A percentile compares a stretch with the other conserved stretches of the same genome.
Evolutionary conservation across 1,140 invertebrate genomes (phyloP).

Genomic region (Magallana gigas): DNA sequence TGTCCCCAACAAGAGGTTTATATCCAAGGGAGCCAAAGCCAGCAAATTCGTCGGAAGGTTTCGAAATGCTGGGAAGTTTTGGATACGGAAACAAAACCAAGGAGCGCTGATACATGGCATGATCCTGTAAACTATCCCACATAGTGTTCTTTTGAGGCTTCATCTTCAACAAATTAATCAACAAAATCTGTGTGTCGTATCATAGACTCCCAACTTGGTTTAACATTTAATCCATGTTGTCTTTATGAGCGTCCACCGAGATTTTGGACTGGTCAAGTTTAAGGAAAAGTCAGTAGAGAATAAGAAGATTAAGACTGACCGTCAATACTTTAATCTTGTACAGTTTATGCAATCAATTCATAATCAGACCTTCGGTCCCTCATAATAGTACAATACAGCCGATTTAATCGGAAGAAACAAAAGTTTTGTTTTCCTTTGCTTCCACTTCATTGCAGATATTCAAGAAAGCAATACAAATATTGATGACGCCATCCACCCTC

Average conservation of each 20-base stretch:
- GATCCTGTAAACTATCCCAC: background rate
- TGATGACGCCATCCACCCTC: too few relatives aligned
- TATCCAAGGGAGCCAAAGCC: background rate
- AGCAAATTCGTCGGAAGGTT: background rate
- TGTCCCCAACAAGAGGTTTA: background rate
- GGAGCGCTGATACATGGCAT: background rate
- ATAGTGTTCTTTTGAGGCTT: background rate
- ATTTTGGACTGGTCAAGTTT: too few relatives aligned
- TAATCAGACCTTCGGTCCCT: too few relatives aligned
- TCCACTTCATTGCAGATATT: too few relatives aligned
- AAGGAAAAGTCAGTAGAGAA: background rate
- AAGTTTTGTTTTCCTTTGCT: too few relatives aligned
- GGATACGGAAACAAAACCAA: constrained; percentile 24
- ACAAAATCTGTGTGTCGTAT: too few relatives aligned
- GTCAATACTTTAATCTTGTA: background rate
- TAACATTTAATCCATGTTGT: too few relatives aligned
- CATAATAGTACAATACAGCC: too few relatives aligned
- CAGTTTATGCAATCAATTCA: background rate
- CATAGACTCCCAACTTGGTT: too few relatives aligned
- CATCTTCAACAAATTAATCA: background rate
- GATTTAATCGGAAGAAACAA: too few relatives aligned
- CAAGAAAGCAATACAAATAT: too few relatives aligned
- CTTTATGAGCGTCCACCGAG: too few relatives aligned
- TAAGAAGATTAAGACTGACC: constrained; percentile 12
- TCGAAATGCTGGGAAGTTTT: background rate